Evolutionary conservation across 2,797 vertebrate genomes (phyloP).

Genomic region (Pantherophis vulpinus): DNA sequence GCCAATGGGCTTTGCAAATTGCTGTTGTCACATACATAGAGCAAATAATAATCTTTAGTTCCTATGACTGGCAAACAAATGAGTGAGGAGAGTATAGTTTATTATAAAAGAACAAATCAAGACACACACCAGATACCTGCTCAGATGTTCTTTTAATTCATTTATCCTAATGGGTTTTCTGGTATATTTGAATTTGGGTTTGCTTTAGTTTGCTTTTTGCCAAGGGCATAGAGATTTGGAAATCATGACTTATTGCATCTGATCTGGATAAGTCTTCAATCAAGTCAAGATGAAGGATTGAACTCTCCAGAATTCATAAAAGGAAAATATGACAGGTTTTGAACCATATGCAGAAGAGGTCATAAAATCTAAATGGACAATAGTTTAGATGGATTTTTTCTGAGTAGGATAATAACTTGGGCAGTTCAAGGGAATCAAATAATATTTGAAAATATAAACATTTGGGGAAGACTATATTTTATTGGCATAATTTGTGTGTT

Average conservation of each 20-base stretch:
- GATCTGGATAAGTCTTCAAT: constrained; percentile 70
- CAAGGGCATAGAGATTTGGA: constrained; percentile 73
- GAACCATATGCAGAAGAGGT: constrained; percentile 14
- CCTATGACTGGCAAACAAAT: constrained; percentile 79
- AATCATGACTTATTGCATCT: constrained; percentile 71
- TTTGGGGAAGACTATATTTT: not conserved
- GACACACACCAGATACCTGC: constrained; percentile 87
- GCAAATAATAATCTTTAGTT: constrained; percentile 80
- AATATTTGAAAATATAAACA: not conserved
- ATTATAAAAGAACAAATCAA: constrained; percentile 74
- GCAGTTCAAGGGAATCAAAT: not conserved
- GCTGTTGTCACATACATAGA: constrained; percentile 79
- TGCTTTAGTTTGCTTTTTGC: constrained; percentile 58
- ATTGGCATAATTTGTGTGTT: not conserved
- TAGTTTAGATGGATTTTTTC: not conserved
- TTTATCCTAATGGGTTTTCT: constrained; percentile 76
- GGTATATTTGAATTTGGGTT: constrained; percentile 56
- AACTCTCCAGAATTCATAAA: constrained; percentile 30
- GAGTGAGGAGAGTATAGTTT: constrained; percentile 72
- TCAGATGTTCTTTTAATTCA: constrained; percentile 81
- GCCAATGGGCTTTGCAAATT: constrained; percentile 84
- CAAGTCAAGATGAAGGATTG: constrained; percentile 47
- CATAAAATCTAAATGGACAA: constrained; percentile 20
- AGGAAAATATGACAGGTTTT: constrained; percentile 30
- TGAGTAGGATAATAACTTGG: not conserved